phyloP scores from a whole-genome alignment of 1,140 invertebrate species.

The Venustaconcha ellipsiformis region DNA sequence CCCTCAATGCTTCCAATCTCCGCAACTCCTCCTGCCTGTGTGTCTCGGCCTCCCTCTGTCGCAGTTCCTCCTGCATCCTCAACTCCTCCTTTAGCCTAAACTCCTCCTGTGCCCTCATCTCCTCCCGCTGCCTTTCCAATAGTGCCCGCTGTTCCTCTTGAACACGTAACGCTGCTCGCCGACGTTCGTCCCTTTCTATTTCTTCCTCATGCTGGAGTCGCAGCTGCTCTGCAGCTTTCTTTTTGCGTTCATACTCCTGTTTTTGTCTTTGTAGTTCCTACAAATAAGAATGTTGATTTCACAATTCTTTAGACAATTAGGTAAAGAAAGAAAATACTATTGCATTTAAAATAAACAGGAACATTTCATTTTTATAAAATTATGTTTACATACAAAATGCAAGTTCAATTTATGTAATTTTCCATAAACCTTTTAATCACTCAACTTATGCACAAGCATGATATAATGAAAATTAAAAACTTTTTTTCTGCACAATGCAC shows the following conservation, averaged over 20 bases:
- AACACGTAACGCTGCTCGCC: slow-evolving; percentile 24
- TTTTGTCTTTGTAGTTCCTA: slow-evolving; percentile 31
- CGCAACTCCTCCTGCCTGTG: not conserved
- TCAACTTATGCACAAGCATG: no score
- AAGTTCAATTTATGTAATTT: no score
- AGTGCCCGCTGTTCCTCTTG: slow-evolving; percentile 30
- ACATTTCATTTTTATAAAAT: not conserved
- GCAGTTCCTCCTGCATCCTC: slow-evolving; percentile 6
- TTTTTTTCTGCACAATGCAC: no score
- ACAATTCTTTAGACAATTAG: not conserved
- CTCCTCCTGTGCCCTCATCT: not conserved
- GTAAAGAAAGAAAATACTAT: not conserved
- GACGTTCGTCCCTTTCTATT: slow-evolving; percentile 21
- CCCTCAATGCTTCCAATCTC: slow-evolving; percentile 4
- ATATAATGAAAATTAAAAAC: no score
- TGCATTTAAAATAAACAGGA: not conserved
- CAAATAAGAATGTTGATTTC: not conserved
- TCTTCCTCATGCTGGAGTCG: slow-evolving; percentile 30
- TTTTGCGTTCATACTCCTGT: slow-evolving; percentile 28
- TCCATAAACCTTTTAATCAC: no score
- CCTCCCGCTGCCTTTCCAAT: slow-evolving; percentile 22
- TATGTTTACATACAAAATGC: no score
- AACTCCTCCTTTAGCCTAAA: slow-evolving; percentile 2
- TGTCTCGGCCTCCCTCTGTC: not conserved
- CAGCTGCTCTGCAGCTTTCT: slow-evolving; percentile 29